These are phyloP conservation scores for Drosophila phalerata DNA, from an alignment of 2,888 invertebrate genomes.

Conservation along the genomic window DNA sequence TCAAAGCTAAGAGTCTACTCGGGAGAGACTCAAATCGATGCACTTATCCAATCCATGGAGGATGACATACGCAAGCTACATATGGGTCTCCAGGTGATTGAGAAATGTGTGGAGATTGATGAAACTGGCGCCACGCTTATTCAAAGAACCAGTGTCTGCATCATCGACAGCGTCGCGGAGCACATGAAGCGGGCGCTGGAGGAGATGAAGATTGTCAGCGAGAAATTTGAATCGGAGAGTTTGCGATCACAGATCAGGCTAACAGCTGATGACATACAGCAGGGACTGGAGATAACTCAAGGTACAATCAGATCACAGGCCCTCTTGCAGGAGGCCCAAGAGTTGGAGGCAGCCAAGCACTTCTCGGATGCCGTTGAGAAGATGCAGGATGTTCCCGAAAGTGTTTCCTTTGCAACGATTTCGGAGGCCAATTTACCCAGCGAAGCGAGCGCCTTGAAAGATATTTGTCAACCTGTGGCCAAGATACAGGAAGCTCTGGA, in stretches of 20 bases:
- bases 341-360: conserved; percentile 84
- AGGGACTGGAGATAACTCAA: conserved; percentile 86
- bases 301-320: conserved; percentile 87
- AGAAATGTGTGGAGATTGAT: conserved; percentile 90
- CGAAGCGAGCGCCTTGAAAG: conserved; percentile 83
- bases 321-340: conserved; percentile 87
- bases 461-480: conserved; percentile 85
- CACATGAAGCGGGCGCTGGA: conserved; percentile 87
- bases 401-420: conserved; percentile 83
- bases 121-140: conserved; percentile 89
- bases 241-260: conserved; percentile 86
- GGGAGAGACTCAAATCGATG: conserved; percentile 84
- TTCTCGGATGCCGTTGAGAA: conserved; percentile 84
- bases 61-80: conserved; percentile 89
- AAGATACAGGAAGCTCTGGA: conserved; percentile 86
- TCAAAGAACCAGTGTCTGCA: conserved; percentile 89
- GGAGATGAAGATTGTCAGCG: conserved; percentile 86
- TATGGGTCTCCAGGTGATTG: conserved; percentile 88
- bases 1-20: conserved; percentile 87
- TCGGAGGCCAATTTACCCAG: conserved; percentile 81
- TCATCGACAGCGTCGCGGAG: conserved; percentile 88
- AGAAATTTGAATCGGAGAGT: conserved; percentile 85
- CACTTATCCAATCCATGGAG: conserved; percentile 87
- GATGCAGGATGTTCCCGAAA: conserved; percentile 82
- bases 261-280: conserved; percentile 86